Evolutionary conservation across 2,113 vertebrate species (phyloP).

Genomic region (Leucopternis melanops): DNA sequence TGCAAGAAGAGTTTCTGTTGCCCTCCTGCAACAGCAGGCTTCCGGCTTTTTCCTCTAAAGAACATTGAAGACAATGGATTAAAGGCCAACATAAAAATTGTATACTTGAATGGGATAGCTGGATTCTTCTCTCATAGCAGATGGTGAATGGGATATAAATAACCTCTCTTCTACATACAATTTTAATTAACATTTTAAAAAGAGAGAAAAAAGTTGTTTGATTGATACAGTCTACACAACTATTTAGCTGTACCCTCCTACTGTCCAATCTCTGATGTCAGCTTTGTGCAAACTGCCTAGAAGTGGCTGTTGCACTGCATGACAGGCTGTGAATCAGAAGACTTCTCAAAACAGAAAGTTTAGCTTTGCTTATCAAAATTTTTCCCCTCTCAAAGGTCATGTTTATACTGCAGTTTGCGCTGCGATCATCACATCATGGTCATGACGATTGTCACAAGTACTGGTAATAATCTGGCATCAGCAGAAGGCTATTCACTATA

Average conservation of each 20-base stretch:
- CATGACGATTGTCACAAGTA: neutral
- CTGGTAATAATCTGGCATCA: neutral
- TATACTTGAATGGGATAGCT: neutral
- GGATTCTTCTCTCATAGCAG: neutral
- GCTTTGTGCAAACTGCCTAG: neutral
- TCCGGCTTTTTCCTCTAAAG: neutral
- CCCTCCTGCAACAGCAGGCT: neutral
- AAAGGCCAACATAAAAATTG: neutral
- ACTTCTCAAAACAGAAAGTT: neutral
- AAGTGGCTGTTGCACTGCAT: accelerated
- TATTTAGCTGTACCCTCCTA: neutral
- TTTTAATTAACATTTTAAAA: neutral
- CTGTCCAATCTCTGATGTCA: neutral
- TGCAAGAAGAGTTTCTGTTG: neutral
- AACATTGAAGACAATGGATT: neutral
- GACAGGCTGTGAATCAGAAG: neutral
- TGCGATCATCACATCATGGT: neutral
- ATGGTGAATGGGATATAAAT: neutral
- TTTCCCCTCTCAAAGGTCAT: neutral
- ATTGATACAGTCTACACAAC: neutral
- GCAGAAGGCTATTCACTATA: neutral
- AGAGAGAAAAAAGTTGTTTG: neutral
- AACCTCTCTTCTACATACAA: neutral
- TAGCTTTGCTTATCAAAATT: neutral
- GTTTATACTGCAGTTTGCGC: neutral